A percentile compares a stretch with the other conserved stretches of the same genome.
phyloP scores from a whole-genome alignment of 2,113 vertebrate species.

The Epinephelus cyanopodus region DNA sequence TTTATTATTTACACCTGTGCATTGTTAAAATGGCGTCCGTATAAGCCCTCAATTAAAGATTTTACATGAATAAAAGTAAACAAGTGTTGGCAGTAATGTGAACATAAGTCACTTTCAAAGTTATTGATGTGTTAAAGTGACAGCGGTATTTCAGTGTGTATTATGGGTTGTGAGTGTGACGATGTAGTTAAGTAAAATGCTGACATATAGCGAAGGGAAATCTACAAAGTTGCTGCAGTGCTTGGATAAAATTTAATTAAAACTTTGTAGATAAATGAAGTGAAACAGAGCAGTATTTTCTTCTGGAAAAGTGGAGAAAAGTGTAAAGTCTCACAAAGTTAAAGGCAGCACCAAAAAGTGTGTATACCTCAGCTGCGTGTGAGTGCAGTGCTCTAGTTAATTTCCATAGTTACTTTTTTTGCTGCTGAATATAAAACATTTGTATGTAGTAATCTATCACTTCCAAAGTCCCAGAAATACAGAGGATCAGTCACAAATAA shows the following conservation, averaged over 20 bases:
- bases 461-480: neutral
- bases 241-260: neutral
- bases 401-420: too few relatives aligned
- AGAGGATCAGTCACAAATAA: neutral
- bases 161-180: neutral
- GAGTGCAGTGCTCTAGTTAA: too few relatives aligned
- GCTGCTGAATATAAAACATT: neutral
- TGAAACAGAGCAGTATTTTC: neutral
- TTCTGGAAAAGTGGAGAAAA: neutral
- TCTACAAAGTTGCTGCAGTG: neutral
- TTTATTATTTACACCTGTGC: neutral
- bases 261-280: conserved; percentile 1
- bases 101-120: neutral
- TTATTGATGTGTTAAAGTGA: neutral
- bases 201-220: neutral
- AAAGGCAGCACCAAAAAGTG: neutral
- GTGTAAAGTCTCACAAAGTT: neutral
- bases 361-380: neutral
- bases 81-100: neutral
- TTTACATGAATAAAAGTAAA: neutral
- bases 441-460: neutral
- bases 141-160: neutral
- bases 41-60: neutral
- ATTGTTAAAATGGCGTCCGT: neutral
- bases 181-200: neutral